These are phyloP conservation scores for Meiosimyza decipiens DNA, from an alignment of 2,888 invertebrate genomes.

Conservation along the genomic window DNA sequence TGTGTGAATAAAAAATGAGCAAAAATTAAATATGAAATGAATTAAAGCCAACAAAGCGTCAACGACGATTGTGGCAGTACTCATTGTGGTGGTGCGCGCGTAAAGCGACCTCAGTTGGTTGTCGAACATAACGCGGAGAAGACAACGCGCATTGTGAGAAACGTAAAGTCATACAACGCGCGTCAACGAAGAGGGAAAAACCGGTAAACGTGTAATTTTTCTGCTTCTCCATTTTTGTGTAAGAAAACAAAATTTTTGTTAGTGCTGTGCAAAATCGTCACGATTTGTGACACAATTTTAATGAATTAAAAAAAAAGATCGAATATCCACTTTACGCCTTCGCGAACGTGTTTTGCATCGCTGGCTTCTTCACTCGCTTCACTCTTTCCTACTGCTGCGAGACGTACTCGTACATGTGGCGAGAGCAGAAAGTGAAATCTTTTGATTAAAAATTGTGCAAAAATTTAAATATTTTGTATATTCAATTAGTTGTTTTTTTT, in stretches of 20 bases:
- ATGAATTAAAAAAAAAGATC: neutral
- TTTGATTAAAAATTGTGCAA: no score
- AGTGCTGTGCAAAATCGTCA: neutral
- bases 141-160: neutral
- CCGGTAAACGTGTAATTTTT: constrained; percentile 25
- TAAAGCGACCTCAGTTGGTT: constrained; percentile 18
- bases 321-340: no score
- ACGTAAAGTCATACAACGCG: neutral
- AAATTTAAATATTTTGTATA: no score
- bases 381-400: no score
- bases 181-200: neutral
- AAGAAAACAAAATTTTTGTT: neutral
- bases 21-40: neutral
- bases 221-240: neutral
- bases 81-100: neutral
- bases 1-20: neutral
- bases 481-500: no score
- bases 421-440: no score
- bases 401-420: no score
- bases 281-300: constrained; percentile 7
- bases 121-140: constrained; percentile 17
- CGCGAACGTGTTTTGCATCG: no score
- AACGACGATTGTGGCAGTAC: neutral
- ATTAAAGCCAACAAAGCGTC: no score
- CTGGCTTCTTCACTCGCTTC: no score